A percentile compares a stretch with the other conserved stretches of the same genome.
Conservation (phyloP, 2,888 invertebrate species). For the Druceiella hillmani region DNA sequence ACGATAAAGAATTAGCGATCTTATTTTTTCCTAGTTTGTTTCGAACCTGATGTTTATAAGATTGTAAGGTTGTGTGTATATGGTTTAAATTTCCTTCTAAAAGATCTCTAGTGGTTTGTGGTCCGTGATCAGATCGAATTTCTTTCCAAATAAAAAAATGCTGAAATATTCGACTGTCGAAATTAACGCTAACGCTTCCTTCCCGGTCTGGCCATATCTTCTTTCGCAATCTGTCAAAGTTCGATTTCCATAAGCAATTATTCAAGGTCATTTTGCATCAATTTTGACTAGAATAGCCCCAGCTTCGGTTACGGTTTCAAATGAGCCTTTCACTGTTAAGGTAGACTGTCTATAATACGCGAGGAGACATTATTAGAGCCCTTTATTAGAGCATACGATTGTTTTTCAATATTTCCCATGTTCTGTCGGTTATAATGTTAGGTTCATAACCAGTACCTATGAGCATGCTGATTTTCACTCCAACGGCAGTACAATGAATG, state of each 20-base stretch:
- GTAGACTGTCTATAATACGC: too few species aligned
- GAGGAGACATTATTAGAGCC: too few species aligned
- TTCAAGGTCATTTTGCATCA: constrained; percentile 18
- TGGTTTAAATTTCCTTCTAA: constrained; percentile 21
- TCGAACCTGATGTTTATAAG: constrained; percentile 18
- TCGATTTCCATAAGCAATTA: constrained; percentile 32
- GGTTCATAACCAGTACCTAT: too few species aligned
- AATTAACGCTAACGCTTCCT: constrained; percentile 17
- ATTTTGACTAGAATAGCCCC: constrained; percentile 28
- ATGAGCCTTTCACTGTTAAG: too few species aligned
- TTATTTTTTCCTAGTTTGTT: constrained; percentile 21
- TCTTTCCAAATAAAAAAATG: constrained; percentile 31
- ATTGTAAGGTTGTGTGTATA: constrained; percentile 21
- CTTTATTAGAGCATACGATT: too few species aligned
- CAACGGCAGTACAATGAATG: too few species aligned
- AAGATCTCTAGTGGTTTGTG: constrained; percentile 27
- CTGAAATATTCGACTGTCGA: constrained; percentile 32
- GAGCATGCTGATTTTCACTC: too few species aligned
- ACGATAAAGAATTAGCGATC: too few species aligned
- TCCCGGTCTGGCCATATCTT: constrained; percentile 26
- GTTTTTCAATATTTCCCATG: too few species aligned
- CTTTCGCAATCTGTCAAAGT: constrained; percentile 29
- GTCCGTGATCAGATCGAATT: constrained; percentile 28
- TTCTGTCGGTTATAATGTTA: too few species aligned
- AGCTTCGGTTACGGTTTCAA: too few species aligned